Evolutionary conservation across 2,797 vertebrate species (phyloP).

Genomic region (Octomys mimax): DNA sequence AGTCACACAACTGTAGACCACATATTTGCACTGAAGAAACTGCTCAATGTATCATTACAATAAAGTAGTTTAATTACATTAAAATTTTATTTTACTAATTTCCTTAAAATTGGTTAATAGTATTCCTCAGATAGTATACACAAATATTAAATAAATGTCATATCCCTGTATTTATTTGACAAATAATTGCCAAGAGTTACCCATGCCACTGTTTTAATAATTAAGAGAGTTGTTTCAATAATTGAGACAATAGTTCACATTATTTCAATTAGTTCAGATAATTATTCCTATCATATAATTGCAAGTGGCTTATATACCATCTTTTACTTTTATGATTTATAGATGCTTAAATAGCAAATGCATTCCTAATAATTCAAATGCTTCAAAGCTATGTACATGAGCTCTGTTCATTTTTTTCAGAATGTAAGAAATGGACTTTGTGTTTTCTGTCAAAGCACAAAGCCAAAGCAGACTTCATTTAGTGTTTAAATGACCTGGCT

Average conservation of each 20-base stretch:
- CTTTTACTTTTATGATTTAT: background rate
- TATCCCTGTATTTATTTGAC: background rate
- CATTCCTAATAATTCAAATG: background rate
- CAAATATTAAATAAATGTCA: background rate
- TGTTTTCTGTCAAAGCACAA: background rate
- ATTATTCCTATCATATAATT: background rate
- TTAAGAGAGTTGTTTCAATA: constrained; percentile 1
- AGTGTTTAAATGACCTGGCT: background rate
- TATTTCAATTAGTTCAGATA: constrained; percentile 48
- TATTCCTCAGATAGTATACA: background rate
- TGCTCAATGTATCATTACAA: background rate
- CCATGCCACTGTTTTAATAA: background rate
- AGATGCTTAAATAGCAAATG: background rate
- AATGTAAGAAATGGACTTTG: background rate
- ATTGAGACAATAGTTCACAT: background rate
- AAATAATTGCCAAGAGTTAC: background rate
- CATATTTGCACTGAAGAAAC: background rate
- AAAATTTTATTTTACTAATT: background rate
- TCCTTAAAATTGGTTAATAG: constrained; percentile 10
- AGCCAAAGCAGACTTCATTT: background rate
- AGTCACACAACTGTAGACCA: background rate
- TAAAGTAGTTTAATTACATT: constrained; percentile 13
- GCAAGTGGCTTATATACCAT: background rate
- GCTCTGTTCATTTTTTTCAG: background rate
- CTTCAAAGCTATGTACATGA: background rate